These are phyloP conservation scores for Mimas tiliae DNA, from an alignment of 2,888 invertebrate genomes.

Conservation along the genomic window DNA sequence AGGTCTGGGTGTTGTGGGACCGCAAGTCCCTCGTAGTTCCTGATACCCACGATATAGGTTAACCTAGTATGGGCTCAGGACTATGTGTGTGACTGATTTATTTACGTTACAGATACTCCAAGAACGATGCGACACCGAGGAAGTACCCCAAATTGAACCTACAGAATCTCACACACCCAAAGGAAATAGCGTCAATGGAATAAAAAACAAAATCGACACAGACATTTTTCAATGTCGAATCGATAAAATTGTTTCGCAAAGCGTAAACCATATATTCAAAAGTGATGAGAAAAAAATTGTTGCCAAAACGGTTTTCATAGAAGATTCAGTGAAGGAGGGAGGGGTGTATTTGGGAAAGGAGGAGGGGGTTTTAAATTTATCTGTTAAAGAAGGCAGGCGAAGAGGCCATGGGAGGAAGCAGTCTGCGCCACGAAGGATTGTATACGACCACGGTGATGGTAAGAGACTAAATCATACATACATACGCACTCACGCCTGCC, in stretches of 20 bases:
- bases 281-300: slow-evolving; percentile 64
- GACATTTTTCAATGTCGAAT: slow-evolving; percentile 72
- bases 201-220: slow-evolving; percentile 40
- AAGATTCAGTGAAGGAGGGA: slow-evolving; percentile 47
- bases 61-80: too few relatives aligned
- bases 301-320: slow-evolving; percentile 75
- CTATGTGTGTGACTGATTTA: too few relatives aligned
- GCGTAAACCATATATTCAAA: slow-evolving; percentile 74
- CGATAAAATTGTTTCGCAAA: slow-evolving; percentile 73
- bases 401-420: slow-evolving; percentile 75
- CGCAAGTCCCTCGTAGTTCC: too few relatives aligned
- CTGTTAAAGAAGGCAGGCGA: slow-evolving; percentile 67
- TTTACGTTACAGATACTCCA: slow-evolving; percentile 53
- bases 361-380: slow-evolving; percentile 69
- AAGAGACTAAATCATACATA: slow-evolving; percentile 39
- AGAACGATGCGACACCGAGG: slow-evolving; percentile 48
- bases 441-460: slow-evolving; percentile 65
- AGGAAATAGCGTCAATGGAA: slow-evolving; percentile 45
- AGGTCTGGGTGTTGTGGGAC: too few relatives aligned
- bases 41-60: too few relatives aligned
- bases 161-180: slow-evolving; percentile 49
- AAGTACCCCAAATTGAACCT: slow-evolving; percentile 11
- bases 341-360: slow-evolving; percentile 32
- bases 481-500: too few relatives aligned
- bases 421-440: slow-evolving; percentile 71